Base-by-base conservation (phyloP, 2,797 vertebrate species). In the Coccyzus lansbergi region DNA sequence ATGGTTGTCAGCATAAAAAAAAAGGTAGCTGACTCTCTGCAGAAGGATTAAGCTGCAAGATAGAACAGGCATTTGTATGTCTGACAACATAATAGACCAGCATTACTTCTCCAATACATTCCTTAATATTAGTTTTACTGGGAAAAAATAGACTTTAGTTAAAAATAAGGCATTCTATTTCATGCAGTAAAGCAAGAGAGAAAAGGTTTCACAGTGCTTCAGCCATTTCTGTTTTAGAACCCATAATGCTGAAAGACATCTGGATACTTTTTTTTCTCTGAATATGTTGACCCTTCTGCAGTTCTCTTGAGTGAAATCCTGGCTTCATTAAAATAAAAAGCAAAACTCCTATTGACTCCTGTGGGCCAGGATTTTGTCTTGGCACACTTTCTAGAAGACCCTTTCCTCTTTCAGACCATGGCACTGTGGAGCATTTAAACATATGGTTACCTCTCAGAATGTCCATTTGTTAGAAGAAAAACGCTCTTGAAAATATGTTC, bases 401-500 rank as follows among this genome's bases (percentile, higher is more conserved):
- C 36, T 86, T 94, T 83, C 6, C 16, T 88, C 78, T 94, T 94
- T 92, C 77, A 79, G 64, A 84, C 81, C 33, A 12, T 53, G 60
- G 49, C 90, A 93, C 92, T 64, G 19, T 64, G 78, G 94, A 94
- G 25, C 83, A 95, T 81, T 96, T 94, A 86, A 93, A 58, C 95
- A 93, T 94, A 92, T 96, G 94, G 83, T 75, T 90, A 34, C 56
- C 56, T 74, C 90, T 93, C 81, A 85, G 42, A 94, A 93, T 64
- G 71, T 92, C 81, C 85, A 75, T 94, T 84, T 94, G 86, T 93
- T 94, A 95, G 78, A 44, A 70, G 88, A 83, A 94, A 93, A 90
- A 68, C 77, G 63, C 56, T 82, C 75, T 95, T 94, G 89, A 74
- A 96, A 90, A 94, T 92, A 94, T 95, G 93, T 94, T 93, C 69